Base-by-base conservation (phyloP, 2,888 invertebrate genomes). In the Lepas anatifera region DNA sequence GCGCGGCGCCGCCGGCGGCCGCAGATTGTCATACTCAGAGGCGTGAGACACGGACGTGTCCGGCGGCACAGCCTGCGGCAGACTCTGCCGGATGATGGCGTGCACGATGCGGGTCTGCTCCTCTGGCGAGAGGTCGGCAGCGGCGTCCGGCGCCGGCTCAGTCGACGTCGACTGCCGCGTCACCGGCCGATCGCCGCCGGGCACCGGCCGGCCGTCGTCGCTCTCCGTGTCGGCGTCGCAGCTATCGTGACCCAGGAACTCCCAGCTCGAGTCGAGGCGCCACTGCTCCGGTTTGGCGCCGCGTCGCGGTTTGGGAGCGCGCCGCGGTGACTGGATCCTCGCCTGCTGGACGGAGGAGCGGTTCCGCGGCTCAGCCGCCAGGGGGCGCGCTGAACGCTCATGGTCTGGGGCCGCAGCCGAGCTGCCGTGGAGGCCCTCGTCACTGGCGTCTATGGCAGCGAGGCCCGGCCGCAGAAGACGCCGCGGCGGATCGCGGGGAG, bases 251-350 rank as follows among this genome's bases (percentile, higher is more conserved):
- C 89, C 87, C 81, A 91, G 89, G 79, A 92, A 93, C 80, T 92
- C 91, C 92, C 92, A 92, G 80, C 92, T 90, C 76, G 90, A 91
- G 81, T 92, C 92, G 72, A 93, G 86, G 74, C 90, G 87, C 92
- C 92, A 92, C 72, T 58, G 58, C 58, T 58, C 32, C 22, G 58
- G 22, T 25, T 35, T 32, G 32, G 32, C 58, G 58, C 18, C 22
- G 58, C 32, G 58, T 29, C 32, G 58, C 41, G 41, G 41, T n/a
- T n/a, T n/a, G 11, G 11, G 41, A 41, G 41, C 41, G 10, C 41
- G 41, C 41, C 41, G 41, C 41, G 41, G 41, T 16, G 41, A 41
- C 41, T 41, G 41, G 11, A 41, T 16, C 18, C 58, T 29, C 27
- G 58, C 32, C 32, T 29, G 58, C 58, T 48, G 39, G 29, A 35